Conservation (phyloP, 1,140 invertebrate species). For the Heliothis virescens region DNA sequence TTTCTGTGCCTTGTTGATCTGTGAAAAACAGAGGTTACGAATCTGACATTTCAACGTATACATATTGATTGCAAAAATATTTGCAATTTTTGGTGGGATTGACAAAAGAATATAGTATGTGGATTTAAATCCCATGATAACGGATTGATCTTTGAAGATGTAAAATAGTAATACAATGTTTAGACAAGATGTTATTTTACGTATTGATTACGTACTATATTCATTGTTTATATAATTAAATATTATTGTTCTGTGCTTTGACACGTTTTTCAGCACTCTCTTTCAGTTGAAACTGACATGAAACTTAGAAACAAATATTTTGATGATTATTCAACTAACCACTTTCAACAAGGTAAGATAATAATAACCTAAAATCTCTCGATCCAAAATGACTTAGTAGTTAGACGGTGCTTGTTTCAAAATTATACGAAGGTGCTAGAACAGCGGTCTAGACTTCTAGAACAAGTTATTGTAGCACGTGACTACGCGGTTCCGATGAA, state of each 20-base stretch:
- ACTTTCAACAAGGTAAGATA: constrained; percentile 9
- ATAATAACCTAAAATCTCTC: constrained; percentile 7
- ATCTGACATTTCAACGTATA: constrained; percentile 17
- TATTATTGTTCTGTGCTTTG: too few species aligned
- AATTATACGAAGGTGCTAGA: constrained; percentile 23
- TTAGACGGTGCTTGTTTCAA: constrained; percentile 22
- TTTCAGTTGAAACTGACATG: neutral
- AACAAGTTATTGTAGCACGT: constrained; percentile 13
- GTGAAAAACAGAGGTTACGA: constrained; percentile 21
- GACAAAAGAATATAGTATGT: too few species aligned
- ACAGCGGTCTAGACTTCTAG: constrained; percentile 5
- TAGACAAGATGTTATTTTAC: too few species aligned
- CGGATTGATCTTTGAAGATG: too few species aligned
- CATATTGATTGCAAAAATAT: constrained; percentile 13
- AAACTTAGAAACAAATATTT: neutral
- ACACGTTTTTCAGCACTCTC: too few species aligned
- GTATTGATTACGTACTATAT: too few species aligned
- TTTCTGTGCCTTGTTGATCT: constrained; percentile 25
- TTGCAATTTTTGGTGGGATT: neutral
- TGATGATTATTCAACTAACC: neutral
- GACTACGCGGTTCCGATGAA: constrained; percentile 8
- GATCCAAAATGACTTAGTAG: neutral
- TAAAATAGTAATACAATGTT: too few species aligned
- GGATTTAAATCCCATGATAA: too few species aligned
- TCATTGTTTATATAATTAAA: too few species aligned